Conservation (phyloP, 1,140 invertebrate species). For the Drosophila mojavensis region DNA sequence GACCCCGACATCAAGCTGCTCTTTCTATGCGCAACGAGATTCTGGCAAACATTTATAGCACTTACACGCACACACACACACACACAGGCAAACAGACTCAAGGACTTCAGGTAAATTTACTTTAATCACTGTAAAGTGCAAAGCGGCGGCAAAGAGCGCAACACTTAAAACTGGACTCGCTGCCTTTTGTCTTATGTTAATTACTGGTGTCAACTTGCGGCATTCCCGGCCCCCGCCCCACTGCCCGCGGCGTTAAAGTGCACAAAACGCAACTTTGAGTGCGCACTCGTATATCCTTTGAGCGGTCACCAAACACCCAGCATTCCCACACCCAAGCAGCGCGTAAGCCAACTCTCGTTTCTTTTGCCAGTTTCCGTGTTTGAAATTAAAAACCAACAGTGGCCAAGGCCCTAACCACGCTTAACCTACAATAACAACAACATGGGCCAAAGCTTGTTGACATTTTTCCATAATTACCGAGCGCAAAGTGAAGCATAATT, state of each 20-base stretch:
- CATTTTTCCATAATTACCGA: conserved; percentile 80
- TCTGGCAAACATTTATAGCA: conserved; percentile 48
- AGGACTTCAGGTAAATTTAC: conserved; percentile 79
- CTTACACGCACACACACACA: conserved; percentile 28
- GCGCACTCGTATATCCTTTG: conserved; percentile 78
- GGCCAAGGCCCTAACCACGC: conserved; percentile 71
- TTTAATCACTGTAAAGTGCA: conserved; percentile 78
- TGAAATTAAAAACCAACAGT: conserved; percentile 82
- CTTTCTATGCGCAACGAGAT: conserved; percentile 65
- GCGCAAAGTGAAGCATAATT: conserved; percentile 78
- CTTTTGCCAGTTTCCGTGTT: conserved; percentile 53
- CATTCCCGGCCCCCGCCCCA: neutral
- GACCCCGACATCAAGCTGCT: conserved; percentile 7
- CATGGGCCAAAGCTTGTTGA: conserved; percentile 62
- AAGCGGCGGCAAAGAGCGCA: conserved; percentile 63
- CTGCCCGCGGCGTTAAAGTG: conserved; percentile 26
- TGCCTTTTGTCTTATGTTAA: conserved; percentile 81
- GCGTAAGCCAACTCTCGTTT: conserved; percentile 24
- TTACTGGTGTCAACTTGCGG: conserved; percentile 75
- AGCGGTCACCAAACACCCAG: conserved; percentile 28
- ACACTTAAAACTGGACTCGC: conserved; percentile 70
- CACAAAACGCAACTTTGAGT: conserved; percentile 69
- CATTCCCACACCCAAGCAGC: neutral
- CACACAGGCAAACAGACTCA: conserved; percentile 23
- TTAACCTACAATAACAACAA: conserved; percentile 79